Base-by-base conservation (phyloP, 2,888 invertebrate genomes). In the Artemia sp. region DNA sequence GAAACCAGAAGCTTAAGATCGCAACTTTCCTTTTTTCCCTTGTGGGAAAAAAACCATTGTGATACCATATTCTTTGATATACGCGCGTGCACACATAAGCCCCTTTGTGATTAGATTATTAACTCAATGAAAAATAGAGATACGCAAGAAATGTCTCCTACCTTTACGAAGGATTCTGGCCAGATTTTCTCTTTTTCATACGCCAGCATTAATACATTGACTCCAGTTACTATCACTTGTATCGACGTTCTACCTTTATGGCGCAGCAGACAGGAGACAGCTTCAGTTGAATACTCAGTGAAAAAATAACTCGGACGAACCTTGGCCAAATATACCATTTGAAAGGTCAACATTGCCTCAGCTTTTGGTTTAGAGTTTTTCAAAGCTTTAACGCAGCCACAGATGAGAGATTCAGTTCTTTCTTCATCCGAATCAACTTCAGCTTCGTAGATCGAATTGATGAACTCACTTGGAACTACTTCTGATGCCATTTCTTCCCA, bases 81-180 rank as follows among this genome's bases (percentile, higher is more conserved):
- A 38, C 5, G 38, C 2, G 6, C 38, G 4, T 38, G 38, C 38
- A 6, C 6, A 38, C 38, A 38, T 38, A 38, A 38, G 38, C 38
- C 38, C 38, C 2, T 6, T 38, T 38, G 38, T 38, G 38, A 38
- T 4, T 38, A 38, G 38, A 3, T 38, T 38, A 38, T 38, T 38
- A 38, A 38, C 38, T 38, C 38, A 38, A 38, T 38, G 14, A 68
- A 50, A 71, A 52, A 53, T 12, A 52, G 1, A 38, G 6, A 38
- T 38, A 38, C 38, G 38, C 38, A 38, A 38, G 3, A 38, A 38
- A 38, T 19, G 19, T 19, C 8, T n/a, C 74, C 74, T 76, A 90
- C 90, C 84, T 90, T 91, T 2, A 95, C 85, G 81, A 95, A 92
- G 70, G 85, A 82, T 76, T 94, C 92, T 0, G 95, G 94, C 96